phyloP scores from a whole-genome alignment of 1,140 invertebrate genomes.

The Drosophila kepulauana region DNA sequence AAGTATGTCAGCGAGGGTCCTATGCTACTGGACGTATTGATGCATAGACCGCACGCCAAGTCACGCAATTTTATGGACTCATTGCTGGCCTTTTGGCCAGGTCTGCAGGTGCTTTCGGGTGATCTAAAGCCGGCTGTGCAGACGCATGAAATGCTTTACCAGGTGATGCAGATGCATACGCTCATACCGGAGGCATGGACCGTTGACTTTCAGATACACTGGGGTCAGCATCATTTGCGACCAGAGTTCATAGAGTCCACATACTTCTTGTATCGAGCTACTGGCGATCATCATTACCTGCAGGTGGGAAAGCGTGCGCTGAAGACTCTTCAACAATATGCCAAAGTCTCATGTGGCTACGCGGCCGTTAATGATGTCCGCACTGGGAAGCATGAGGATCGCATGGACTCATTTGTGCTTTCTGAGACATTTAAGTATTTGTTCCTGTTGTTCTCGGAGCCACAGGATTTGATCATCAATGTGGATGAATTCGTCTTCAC shows the following conservation, averaged over 20 bases:
- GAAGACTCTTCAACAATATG: slow-evolving; percentile 95
- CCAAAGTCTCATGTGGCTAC: slow-evolving; percentile 97
- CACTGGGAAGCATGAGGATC: slow-evolving; percentile 95
- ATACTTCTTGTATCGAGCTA: slow-evolving; percentile 98
- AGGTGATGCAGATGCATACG: slow-evolving; percentile 98
- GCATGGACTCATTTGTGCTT: slow-evolving; percentile 99
- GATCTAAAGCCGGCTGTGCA: slow-evolving; percentile 98
- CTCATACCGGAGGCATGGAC: slow-evolving; percentile 99
- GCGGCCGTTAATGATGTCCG: slow-evolving; percentile 98
- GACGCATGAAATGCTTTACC: slow-evolving; percentile 98
- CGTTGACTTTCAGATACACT: slow-evolving; percentile 98
- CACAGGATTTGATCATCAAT: slow-evolving; percentile 94
- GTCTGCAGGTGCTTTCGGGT: slow-evolving; percentile 94
- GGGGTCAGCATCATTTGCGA: slow-evolving; percentile 98
- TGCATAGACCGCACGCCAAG: slow-evolving; percentile 98
- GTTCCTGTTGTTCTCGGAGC: slow-evolving; percentile 96
- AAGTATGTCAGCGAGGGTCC: slow-evolving; percentile 98
- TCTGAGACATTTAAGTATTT: slow-evolving; percentile 99
- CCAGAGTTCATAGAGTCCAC: slow-evolving; percentile 99
- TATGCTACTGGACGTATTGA: slow-evolving; percentile 98
- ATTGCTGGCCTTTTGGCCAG: slow-evolving; percentile 98
- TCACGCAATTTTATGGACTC: slow-evolving; percentile 99
- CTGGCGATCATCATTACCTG: slow-evolving; percentile 97
- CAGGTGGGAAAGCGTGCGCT: slow-evolving; percentile 96
- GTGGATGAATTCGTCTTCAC: slow-evolving; percentile 99